phyloP scores from a whole-genome alignment of 2,797 vertebrate species.

The Apogon hyalosoma region DNA sequence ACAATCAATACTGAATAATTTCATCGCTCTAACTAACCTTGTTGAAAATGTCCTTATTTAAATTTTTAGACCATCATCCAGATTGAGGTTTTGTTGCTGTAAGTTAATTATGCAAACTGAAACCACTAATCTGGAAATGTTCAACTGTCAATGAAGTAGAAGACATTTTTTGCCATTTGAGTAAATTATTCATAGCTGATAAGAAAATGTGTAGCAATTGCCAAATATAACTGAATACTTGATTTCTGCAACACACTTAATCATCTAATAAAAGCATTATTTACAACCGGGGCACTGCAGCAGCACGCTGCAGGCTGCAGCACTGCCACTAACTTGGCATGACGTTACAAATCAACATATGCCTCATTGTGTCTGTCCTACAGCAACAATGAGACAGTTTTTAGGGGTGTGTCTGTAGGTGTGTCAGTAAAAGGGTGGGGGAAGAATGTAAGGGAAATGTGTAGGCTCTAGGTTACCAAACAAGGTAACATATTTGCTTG shows the following conservation, averaged over 20 bases:
- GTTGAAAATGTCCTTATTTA: conserved; percentile 22
- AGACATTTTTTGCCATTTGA: conserved; percentile 9
- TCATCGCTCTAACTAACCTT: conserved; percentile 25
- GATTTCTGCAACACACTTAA: conserved; percentile 1
- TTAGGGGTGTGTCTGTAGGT: conserved; percentile 39
- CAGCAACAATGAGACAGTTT: conserved; percentile 22
- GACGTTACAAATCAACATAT: conserved; percentile 9
- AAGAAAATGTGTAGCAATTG: conserved; percentile 7
- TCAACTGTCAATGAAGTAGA: conserved; percentile 12
- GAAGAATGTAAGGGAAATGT: background rate
- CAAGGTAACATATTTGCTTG: background rate
- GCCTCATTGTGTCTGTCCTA: conserved; percentile 8
- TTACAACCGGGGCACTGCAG: conserved; percentile 18
- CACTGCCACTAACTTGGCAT: conserved; percentile 12
- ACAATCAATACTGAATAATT: conserved; percentile 65
- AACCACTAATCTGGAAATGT: conserved; percentile 8
- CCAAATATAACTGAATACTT: background rate
- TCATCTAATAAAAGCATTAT: conserved; percentile 28
- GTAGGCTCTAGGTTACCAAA: background rate
- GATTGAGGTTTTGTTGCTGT: conserved; percentile 16
- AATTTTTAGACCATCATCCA: conserved; percentile 28
- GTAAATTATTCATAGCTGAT: conserved; percentile 60
- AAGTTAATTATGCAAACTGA: conserved; percentile 20
- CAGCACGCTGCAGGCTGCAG: conserved; percentile 1
- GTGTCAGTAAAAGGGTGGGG: conserved; percentile 3